phyloP scores from a whole-genome alignment of 2,797 vertebrate species.

The Eleutherodactylus coqui region DNA sequence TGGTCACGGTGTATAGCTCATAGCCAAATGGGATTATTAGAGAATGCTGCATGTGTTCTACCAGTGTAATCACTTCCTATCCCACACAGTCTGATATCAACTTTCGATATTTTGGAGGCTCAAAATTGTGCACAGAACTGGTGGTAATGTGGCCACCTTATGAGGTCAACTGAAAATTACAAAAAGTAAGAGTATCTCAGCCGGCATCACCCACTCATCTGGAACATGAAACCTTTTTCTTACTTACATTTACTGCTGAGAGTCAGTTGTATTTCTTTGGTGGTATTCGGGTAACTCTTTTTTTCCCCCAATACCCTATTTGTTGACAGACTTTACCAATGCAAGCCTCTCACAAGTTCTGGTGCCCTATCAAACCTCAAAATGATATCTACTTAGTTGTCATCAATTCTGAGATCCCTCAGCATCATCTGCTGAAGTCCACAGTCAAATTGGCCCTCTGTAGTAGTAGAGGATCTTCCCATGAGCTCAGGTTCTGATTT shows the following conservation, averaged over 20 bases:
- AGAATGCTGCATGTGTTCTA: neutral
- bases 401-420: neutral
- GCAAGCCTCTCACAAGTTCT: neutral
- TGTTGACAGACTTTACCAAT: neutral
- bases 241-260: neutral
- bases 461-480: no score
- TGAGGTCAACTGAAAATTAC: constrained; percentile 32
- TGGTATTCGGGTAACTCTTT: neutral
- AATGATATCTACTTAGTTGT: neutral
- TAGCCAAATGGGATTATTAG: constrained; percentile 1
- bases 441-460: neutral
- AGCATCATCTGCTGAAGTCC: neutral
- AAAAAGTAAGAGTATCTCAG: constrained; percentile 23
- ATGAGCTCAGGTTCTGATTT: no score
- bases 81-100: constrained; percentile 35
- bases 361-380: neutral
- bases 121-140: neutral
- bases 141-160: constrained; percentile 11
- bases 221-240: neutral
- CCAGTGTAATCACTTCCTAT: constrained; percentile 44
- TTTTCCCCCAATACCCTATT: neutral
- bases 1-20: neutral
- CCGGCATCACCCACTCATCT: neutral
- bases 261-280: neutral
- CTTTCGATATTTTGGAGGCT: constrained; percentile 33